These are phyloP conservation scores for Porphyrio hochstetteri DNA, from an alignment of 2,113 vertebrate species.

Conservation along the genomic window DNA sequence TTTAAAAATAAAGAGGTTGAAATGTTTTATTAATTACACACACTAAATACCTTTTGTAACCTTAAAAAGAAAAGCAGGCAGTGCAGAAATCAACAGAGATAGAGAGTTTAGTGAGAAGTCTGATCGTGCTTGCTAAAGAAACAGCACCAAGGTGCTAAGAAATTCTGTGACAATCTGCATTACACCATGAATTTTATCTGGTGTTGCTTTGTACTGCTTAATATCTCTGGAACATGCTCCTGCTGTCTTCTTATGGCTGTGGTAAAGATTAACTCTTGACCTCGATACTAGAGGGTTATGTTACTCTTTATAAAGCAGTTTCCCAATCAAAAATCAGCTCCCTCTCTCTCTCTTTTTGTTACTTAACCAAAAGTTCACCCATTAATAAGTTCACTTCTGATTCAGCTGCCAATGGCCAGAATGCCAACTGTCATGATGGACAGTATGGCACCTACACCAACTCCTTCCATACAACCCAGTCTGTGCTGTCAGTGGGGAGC, in stretches of 20 bases:
- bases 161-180: background rate
- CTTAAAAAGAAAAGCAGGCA: background rate
- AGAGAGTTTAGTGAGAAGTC: background rate
- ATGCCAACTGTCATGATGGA: background rate
- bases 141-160: background rate
- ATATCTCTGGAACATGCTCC: background rate
- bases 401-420: background rate
- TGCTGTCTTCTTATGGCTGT: background rate
- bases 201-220: background rate
- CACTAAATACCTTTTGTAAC: background rate
- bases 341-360: background rate
- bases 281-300: background rate
- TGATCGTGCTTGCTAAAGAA: background rate
- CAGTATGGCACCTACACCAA: background rate
- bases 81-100: background rate
- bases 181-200: background rate
- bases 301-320: background rate
- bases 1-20: background rate
- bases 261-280: background rate
- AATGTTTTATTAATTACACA: background rate
- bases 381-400: background rate
- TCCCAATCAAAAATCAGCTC: background rate
- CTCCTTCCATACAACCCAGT: background rate
- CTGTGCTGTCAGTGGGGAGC: background rate
- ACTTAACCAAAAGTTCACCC: background rate